A percentile compares a stretch with the other conserved stretches of the same genome.
Conservation (phyloP, 2,797 vertebrate genomes). For the Fratercula arctica region DNA sequence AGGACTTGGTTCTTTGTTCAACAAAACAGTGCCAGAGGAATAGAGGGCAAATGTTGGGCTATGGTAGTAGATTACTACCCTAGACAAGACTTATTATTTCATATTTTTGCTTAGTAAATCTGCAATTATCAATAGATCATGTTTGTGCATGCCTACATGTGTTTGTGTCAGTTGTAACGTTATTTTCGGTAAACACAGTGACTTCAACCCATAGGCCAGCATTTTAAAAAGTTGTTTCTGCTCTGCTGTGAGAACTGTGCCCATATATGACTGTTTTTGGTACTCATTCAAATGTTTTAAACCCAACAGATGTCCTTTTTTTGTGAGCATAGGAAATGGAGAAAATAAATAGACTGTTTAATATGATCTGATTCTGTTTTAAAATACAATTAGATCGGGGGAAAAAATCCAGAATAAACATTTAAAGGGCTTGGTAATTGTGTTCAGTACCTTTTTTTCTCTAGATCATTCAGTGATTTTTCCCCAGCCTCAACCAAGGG, state of each 20-base stretch:
- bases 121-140: not conserved
- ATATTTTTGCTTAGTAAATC: not conserved
- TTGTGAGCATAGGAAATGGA: not conserved
- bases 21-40: not conserved
- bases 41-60: not conserved
- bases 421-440: not conserved
- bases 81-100: not conserved
- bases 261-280: not conserved
- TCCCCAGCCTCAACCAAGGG: not conserved
- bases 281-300: not conserved
- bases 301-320: not conserved
- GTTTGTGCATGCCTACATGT: not conserved
- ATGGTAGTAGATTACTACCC: not conserved
- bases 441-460: fast-evolving
- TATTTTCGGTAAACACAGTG: not conserved
- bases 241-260: not conserved
- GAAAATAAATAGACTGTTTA: constrained; percentile 14
- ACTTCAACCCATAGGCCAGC: not conserved
- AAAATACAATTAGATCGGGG: not conserved
- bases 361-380: not conserved
- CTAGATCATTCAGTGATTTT: not conserved
- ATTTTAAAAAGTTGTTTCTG: not conserved
- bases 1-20: not conserved
- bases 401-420: not conserved
- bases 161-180: not conserved